phyloP scores from a whole-genome alignment of 2,888 invertebrate genomes.

The Tanypteryx hageni region DNA sequence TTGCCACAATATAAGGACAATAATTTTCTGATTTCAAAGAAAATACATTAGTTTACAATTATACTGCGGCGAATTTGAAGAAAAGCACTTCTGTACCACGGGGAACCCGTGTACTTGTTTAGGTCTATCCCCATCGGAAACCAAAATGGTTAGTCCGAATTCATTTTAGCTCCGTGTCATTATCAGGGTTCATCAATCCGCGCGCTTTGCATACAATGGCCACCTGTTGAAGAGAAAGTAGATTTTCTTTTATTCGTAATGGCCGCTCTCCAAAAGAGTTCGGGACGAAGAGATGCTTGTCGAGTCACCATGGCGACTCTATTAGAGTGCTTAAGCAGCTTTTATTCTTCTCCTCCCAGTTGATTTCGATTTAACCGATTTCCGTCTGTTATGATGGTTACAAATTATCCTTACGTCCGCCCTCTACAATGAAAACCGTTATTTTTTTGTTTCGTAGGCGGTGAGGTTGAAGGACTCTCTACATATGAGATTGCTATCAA shows the following conservation, averaged over 20 bases:
- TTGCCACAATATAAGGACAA: too few relatives aligned
- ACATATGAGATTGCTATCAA: too few relatives aligned
- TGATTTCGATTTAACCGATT: not conserved
- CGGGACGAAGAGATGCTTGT: not conserved
- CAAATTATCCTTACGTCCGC: not conserved
- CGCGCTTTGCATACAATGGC: not conserved
- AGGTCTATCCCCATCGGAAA: too few relatives aligned
- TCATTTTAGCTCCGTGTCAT: not conserved
- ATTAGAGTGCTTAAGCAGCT: too few relatives aligned
- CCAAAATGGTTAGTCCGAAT: not conserved
- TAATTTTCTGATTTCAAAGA: too few relatives aligned
- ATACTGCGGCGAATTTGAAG: too few relatives aligned
- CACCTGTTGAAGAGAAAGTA: slow-evolving; percentile 22
- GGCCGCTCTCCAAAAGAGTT: not conserved
- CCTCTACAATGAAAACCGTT: not conserved
- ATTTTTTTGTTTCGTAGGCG: not conserved
- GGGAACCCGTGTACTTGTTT: too few relatives aligned
- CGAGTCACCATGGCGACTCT: not conserved
- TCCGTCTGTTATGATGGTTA: not conserved
- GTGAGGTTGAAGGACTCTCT: not conserved
- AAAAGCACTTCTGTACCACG: too few relatives aligned
- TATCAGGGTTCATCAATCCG: slow-evolving; percentile 1
- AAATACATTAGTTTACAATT: too few relatives aligned
- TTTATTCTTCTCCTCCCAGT: not conserved
- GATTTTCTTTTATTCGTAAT: not conserved